phyloP scores from a whole-genome alignment of 2,797 vertebrate genomes.

The Saguinus oedipus region DNA sequence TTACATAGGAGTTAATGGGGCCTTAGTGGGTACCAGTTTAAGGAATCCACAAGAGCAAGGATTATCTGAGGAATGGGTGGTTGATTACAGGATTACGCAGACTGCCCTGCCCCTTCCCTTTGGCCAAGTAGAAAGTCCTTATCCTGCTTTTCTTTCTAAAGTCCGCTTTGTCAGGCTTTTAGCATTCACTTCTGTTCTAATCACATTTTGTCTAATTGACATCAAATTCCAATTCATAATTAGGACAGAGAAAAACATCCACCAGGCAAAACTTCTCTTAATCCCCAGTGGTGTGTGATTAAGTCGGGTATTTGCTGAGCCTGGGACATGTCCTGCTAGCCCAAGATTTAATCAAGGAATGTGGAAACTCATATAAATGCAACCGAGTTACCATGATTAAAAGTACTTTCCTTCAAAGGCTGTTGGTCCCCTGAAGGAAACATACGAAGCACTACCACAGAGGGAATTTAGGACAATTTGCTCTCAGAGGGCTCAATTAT shows the following conservation, averaged over 20 bases:
- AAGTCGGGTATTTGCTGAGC: background rate
- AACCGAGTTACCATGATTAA: background rate
- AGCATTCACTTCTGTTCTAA: background rate
- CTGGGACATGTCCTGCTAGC: background rate
- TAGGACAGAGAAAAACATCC: background rate
- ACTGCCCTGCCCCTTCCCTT: background rate
- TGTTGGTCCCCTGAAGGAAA: constrained; percentile 50
- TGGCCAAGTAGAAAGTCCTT: background rate
- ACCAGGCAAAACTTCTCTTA: background rate
- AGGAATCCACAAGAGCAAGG: background rate
- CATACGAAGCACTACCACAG: background rate
- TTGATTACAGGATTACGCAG: rapidly evolving
- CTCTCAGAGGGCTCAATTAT: constrained; percentile 78
- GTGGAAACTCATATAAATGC: background rate
- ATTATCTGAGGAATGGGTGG: background rate
- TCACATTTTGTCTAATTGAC: background rate
- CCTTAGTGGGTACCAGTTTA: background rate
- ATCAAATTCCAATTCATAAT: background rate
- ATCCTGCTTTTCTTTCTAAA: background rate
- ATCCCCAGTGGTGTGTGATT: background rate
- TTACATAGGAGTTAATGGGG: background rate
- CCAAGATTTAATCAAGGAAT: background rate
- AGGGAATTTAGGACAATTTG: constrained; percentile 71
- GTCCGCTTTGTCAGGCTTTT: background rate
- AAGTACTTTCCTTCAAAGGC: constrained; percentile 42